phyloP scores from a whole-genome alignment of 2,113 vertebrate species.

The Lamprologus sp. region DNA sequence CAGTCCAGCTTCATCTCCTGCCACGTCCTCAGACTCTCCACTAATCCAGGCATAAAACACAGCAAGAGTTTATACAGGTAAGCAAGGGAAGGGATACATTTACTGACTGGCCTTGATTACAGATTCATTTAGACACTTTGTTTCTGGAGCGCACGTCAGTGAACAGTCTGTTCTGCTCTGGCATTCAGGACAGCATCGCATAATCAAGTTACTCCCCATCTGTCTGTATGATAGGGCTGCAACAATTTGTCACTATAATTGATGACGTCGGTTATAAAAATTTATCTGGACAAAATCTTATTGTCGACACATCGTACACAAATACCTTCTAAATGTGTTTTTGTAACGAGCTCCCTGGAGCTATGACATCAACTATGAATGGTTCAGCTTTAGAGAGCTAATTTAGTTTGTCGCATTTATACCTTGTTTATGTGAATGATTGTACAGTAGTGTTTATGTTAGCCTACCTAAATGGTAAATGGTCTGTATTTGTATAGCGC shows the following conservation, averaged over 20 bases:
- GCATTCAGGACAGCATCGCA: not conserved
- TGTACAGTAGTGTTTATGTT: not conserved
- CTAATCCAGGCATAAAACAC: not conserved
- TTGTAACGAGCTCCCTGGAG: not conserved
- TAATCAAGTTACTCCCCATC: not conserved
- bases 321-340: not conserved
- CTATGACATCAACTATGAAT: not conserved
- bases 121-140: not conserved
- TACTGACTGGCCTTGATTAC: not conserved
- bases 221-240: not conserved
- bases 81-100: not conserved
- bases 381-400: not conserved
- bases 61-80: not conserved
- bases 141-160: not conserved
- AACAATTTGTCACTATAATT: not conserved
- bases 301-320: not conserved
- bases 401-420: fast-evolving
- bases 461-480: not conserved
- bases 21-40: not conserved
- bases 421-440: not conserved
- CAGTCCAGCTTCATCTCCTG: conserved; percentile 2
- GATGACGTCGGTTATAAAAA: not conserved
- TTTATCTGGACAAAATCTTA: not conserved
- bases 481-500: too few species aligned
- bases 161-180: not conserved